These are phyloP conservation scores for Drosophila saltans DNA, from an alignment of 1,140 invertebrate species.

Conservation along the genomic window DNA sequence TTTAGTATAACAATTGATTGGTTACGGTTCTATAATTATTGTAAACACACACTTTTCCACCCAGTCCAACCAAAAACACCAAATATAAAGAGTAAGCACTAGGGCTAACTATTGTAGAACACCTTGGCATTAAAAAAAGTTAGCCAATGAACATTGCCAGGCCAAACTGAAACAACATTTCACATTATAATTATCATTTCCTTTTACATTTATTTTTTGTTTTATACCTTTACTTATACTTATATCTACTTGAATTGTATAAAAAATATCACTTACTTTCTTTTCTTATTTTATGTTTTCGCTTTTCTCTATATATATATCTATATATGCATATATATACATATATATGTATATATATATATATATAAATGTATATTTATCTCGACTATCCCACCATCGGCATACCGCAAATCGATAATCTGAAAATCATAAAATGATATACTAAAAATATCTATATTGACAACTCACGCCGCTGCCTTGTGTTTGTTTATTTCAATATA, in stretches of 20 bases:
- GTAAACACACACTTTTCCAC: conserved; percentile 27
- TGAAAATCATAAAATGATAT: conserved; percentile 49
- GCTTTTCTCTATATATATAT: conserved; percentile 42
- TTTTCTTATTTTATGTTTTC: conserved; percentile 80
- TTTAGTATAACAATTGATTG: conserved; percentile 9
- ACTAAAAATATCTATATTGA: conserved; percentile 49
- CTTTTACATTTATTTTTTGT: conserved; percentile 37
- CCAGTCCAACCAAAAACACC: conserved; percentile 20
- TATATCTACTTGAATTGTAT: conserved; percentile 58
- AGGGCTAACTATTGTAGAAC: conserved; percentile 63
- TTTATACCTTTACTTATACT: conserved; percentile 44
- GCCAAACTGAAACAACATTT: conserved; percentile 17
- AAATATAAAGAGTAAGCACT: conserved; percentile 47
- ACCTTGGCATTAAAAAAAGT: conserved; percentile 37
- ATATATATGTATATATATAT: conserved; percentile 57
- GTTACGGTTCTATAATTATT: conserved; percentile 28
- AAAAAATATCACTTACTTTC: conserved; percentile 77
- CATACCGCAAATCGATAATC: conserved; percentile 30
- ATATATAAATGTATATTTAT: conserved; percentile 57
- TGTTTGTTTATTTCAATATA: conserved; percentile 64
- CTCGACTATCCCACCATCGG: conserved; percentile 51
- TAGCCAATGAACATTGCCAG: conserved; percentile 37
- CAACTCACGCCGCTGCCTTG: conserved; percentile 68
- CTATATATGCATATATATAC: conserved; percentile 68
- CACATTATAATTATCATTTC: conserved; percentile 44